Base-by-base conservation (phyloP, 2,888 invertebrate genomes). In the Dendrolimus pini region DNA sequence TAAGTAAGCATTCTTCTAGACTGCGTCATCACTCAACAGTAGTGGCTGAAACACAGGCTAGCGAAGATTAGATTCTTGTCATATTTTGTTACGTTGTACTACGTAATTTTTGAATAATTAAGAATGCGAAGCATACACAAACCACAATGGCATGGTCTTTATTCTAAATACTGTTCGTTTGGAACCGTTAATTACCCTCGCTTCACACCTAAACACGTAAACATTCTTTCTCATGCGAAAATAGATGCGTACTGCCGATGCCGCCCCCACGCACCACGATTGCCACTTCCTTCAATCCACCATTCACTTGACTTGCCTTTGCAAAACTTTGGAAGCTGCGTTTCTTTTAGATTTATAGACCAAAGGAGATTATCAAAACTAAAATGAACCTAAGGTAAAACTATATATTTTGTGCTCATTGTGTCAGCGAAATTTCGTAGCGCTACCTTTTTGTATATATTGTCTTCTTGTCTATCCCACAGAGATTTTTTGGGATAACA, bases 171-270 rank as follows among this genome's bases (percentile, higher is more conserved):
- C 7, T 8, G 47, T 47, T 47, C 47, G 9, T 30, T 30, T 12
- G 47, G 0, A 47, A 47, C 6, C 47, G 47, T 47, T 8, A 47
- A 47, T 54, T 52, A 53, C 53, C 58, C 56, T 56, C 55, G 41
- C 41, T 56, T 52, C 53, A 10, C 60, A 60, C 60, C 56, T 60
- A 55, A 13, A 13, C 12, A 18, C 54, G 47, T 47, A 56, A 56
- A 47, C 10, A 47, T 12, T 10, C 47, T 54, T 41, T 56, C 58
- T 53, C 55, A 9, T 54, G 56, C 60, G 30, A 52, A 58, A 60
- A 60, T 60, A 60, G 58, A 47, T 10, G 47, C 47, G 47, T 2
- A 47, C 47, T 9, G 47, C 9, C 47, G 18, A 18, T 30, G 3
- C 47, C 47, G 47, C 47, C 9, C 10, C 47, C 47, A 47, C 47